Percentiles rank a stretch among this genome's conserved stretches.
Evolutionary conservation across 2,113 vertebrate species (phyloP).

Genomic region (Cinclus mexicanus): DNA sequence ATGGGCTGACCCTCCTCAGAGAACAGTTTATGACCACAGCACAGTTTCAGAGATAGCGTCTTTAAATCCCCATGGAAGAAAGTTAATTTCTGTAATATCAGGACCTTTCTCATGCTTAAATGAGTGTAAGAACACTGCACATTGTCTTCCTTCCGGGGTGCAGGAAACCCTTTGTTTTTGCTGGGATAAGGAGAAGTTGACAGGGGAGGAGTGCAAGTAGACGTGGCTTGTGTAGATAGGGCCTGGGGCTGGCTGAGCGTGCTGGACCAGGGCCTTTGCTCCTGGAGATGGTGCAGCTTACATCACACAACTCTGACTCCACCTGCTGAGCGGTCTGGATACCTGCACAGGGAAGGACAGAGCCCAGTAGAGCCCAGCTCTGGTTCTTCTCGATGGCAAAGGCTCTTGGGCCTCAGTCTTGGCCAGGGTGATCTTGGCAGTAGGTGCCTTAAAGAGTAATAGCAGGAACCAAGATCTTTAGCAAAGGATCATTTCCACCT

Average conservation of each 20-base stretch:
- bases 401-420: accelerated
- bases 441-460: neutral
- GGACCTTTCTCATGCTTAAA: neutral
- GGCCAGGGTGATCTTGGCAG: neutral
- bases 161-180: neutral
- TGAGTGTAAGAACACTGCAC: accelerated
- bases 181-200: neutral
- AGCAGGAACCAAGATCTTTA: neutral
- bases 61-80: neutral
- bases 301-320: accelerated
- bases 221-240: accelerated
- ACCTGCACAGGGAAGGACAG: neutral
- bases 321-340: accelerated
- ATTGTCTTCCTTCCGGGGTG: accelerated
- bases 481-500: neutral
- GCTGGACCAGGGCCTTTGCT: neutral
- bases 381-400: accelerated
- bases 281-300: neutral
- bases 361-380: accelerated
- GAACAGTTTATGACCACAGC: accelerated
- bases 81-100: too few species aligned
- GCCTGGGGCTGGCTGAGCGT: neutral
- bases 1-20: neutral
- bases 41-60: neutral
- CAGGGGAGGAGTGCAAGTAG: accelerated